Base-by-base conservation (phyloP, 1,140 invertebrate genomes). In the Daktulosphaira vitifoliae region DNA sequence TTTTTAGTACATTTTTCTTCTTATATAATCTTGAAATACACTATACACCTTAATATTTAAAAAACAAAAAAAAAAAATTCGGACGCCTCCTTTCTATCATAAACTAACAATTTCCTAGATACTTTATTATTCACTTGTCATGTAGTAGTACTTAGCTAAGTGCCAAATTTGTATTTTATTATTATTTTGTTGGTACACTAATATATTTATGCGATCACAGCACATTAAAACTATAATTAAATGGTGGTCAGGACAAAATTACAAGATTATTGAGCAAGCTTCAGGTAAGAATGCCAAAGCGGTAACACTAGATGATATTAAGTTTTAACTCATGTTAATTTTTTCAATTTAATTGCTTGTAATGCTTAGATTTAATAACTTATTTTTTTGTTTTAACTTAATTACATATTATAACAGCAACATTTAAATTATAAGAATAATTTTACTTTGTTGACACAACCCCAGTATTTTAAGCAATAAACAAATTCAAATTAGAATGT, bases 121-220 rank as follows among this genome's bases (percentile, higher is more conserved):
- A 62, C 56, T 48, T 62, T 48, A 29, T 62, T 62, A 62, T 62
- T 62, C 56, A 62, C 42, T 6, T 33, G 16, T 29, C 29, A 39
- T 46, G 56, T 48, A 62, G 56, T 33, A 29, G 44, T 29, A 46
- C 25, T 62, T 62, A 62, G 56, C 42, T 46, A 62, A 33, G 56
- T 62, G 56, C 56, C 56, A 62, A 62, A 62, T 62, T 62, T 44
- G 39, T 46, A 62, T 48, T 46, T 62, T 29, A 39, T 26, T 59
- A 25, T 59, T 46, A 25, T 62, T 62, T 62, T 42, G 18, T 59
- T 48, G 23, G 56, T 62, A 62, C 56, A 62, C 42, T 62, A 62
- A 62, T 62, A 62, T 62, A 62, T 62, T 62, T 62, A 62, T 62
- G 56, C 42, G 29, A 62, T 33, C 56, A 25, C 56, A 62, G 56